phyloP scores from a whole-genome alignment of 2,888 invertebrate species.

The Deilephila elpenor region DNA sequence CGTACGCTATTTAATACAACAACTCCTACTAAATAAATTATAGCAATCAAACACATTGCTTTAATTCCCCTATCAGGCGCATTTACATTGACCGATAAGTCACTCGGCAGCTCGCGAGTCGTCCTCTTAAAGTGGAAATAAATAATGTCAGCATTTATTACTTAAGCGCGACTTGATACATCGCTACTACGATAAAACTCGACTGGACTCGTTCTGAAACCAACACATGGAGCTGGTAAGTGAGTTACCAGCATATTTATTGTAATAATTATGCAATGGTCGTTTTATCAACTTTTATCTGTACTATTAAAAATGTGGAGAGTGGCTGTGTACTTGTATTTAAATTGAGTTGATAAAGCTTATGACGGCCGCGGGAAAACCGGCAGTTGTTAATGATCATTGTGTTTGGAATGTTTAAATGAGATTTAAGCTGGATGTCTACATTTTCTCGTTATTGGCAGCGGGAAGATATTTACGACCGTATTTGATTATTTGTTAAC shows the following conservation, averaged over 20 bases:
- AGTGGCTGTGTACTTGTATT: constrained; percentile 13
- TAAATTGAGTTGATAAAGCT: constrained; percentile 5
- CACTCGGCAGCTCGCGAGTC: constrained; percentile 3
- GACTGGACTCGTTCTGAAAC: constrained; percentile 11
- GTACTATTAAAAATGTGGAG: constrained; percentile 2
- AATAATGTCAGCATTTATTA: constrained; percentile 19
- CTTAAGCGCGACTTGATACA: constrained; percentile 15
- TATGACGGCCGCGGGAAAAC: constrained; percentile 12
- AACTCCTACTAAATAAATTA: constrained; percentile 23
- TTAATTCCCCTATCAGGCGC: constrained; percentile 15
- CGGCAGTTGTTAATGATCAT: background rate
- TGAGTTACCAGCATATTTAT: constrained; percentile 16
- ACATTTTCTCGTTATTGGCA: background rate
- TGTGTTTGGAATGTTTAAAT: constrained; percentile 9
- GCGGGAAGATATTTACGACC: background rate
- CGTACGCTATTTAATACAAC: background rate
- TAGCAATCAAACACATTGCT: constrained; percentile 21
- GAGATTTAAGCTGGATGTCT: background rate
- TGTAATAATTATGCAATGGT: constrained; percentile 23
- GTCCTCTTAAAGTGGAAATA: constrained; percentile 16
- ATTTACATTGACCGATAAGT: constrained; percentile 20
- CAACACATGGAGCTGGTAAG: constrained; percentile 4
- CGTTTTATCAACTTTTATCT: constrained; percentile 19
- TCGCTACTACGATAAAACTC: constrained; percentile 22
- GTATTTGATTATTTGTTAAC: constrained; percentile 8